These are phyloP conservation scores for Phymatocera aterrima DNA, from an alignment of 2,888 invertebrate genomes.

Conservation along the genomic window DNA sequence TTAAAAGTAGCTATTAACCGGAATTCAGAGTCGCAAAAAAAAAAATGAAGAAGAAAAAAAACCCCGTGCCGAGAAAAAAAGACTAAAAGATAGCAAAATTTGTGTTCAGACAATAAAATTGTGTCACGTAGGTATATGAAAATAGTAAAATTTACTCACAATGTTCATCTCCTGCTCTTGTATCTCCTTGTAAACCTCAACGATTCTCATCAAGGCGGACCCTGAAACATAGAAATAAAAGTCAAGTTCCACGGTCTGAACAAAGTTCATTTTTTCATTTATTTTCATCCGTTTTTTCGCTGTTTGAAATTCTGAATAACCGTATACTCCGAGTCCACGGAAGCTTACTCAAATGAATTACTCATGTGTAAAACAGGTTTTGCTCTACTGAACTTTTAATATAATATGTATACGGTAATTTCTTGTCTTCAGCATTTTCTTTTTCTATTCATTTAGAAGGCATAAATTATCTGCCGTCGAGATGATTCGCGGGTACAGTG, in stretches of 20 bases:
- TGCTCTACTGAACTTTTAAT: not conserved
- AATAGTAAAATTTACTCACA: constrained; percentile 86
- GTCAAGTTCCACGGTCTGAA: not conserved
- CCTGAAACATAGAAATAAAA: constrained; percentile 79
- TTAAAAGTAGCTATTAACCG: not conserved
- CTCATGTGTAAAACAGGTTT: not conserved
- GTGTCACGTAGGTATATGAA: no score
- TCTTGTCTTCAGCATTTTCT: no score
- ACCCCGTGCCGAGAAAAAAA: not conserved
- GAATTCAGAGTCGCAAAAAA: not conserved
- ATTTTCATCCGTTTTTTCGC: not conserved
- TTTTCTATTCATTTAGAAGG: no score
- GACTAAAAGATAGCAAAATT: not conserved
- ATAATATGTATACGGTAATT: no score
- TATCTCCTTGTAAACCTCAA: constrained; percentile 94
- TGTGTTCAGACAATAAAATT: not conserved
- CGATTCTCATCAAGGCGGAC: constrained; percentile 92
- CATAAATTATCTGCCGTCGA: no score
- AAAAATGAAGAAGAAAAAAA: not conserved
- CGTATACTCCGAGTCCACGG: not conserved
- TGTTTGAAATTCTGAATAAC: not conserved
- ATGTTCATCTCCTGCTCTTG: constrained; percentile 97
- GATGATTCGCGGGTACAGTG: no score
- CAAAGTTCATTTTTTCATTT: not conserved
- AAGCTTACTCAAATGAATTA: not conserved